Evolutionary conservation across 35 echinoderm and acorn worm genomes (phyloP), one percentile per base, ranked within the genome.

Genomic region (Apostichopus parvimensis): DNA sequence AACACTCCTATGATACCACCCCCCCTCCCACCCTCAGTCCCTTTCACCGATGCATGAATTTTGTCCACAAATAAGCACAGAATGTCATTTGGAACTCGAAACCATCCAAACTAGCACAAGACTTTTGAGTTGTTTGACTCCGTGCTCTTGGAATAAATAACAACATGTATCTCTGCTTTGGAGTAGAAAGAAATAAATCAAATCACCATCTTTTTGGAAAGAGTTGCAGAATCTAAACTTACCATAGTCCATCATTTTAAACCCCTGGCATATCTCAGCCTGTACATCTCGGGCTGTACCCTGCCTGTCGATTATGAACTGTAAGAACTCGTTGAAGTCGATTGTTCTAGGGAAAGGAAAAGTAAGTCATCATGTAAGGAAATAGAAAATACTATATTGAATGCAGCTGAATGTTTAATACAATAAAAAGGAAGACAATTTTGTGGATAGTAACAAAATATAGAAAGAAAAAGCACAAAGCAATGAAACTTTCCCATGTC

Each of bases 211-310:
- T 45, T 15, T 56, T 9, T 12, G 54, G 53, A 6, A 86, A 56
- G 54, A n/a, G 80, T 83, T 52, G 1, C 9, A 83, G 58, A 61
- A 61, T 12, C 12, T 61, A 12, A 68, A 72, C 94, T 91, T 64
- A 98, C 97, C 97, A 92, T 98, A 98, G 76, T 98, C 97, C 93
- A 98, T 94, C 97, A 98, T 98, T 62, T 94, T 92, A 53, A 98
- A 98, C 1, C 97, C 97, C 79, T 98, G 97, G 23, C 71, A 61
- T 71, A 98, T 98, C 77, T 98, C 97, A 26, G 90, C 93, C 53
- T 95, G 93, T 11, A 94, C 89, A 76, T 98, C 97, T 78, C 97
- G 94, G n/a, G 97, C 97, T 93, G 97, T 94, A 14, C 97, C 97
- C 87, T 98, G 97, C 61, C 93, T 95, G 79, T 98, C 94, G 64